Conservation (phyloP, 64 coral and sea anemone species). For the Montipora foliosa region DNA sequence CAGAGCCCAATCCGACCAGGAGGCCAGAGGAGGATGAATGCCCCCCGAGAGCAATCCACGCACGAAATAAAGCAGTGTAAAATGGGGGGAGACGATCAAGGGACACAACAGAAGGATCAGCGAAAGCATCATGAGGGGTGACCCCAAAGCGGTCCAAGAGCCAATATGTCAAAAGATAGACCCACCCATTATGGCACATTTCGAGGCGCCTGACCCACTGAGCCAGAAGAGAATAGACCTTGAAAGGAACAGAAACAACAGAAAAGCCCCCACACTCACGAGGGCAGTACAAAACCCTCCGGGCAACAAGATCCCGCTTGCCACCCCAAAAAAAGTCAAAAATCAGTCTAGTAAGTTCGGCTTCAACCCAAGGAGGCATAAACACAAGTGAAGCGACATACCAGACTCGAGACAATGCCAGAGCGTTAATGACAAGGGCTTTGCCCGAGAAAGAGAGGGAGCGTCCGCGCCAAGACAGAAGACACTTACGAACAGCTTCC, state of each 20-base stretch:
- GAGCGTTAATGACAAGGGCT: conserved; percentile 20
- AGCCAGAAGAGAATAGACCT: background rate
- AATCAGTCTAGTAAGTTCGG: no score
- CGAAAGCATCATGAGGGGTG: background rate
- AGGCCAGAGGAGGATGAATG: background rate
- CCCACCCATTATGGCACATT: background rate
- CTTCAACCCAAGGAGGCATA: background rate
- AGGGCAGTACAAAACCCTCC: no score
- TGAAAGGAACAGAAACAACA: background rate
- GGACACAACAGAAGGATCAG: background rate
- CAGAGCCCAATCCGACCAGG: background rate
- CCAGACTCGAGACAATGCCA: conserved; percentile 22
- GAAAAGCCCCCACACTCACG: no score
- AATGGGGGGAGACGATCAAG: background rate
- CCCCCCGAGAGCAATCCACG: background rate
- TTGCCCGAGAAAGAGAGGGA: conserved; percentile 26
- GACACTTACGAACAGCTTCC: background rate
- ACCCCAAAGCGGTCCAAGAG: background rate
- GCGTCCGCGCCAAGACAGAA: conserved; percentile 26
- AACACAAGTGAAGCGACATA: background rate
- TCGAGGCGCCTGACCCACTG: background rate
- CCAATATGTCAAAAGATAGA: background rate
- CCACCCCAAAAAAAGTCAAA: no score
- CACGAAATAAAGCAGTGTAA: background rate
- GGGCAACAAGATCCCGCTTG: no score